phyloP scores from a whole-genome alignment of 2,888 invertebrate genomes.

The Emmelina monodactyla region DNA sequence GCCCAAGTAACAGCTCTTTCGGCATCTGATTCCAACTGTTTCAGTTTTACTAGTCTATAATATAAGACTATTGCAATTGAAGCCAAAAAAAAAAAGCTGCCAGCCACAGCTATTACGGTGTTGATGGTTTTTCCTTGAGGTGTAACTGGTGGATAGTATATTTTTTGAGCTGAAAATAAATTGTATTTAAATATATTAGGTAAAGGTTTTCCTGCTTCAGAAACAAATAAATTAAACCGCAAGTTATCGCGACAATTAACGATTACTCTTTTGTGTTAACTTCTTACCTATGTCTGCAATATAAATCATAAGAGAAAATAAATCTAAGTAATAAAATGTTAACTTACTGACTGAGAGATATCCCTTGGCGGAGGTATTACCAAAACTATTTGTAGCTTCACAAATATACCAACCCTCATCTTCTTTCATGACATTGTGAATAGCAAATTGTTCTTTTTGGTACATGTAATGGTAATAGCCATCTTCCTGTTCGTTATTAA shows the following conservation, averaged over 20 bases:
- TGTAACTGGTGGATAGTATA: conserved; percentile 33
- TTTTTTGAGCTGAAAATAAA: conserved; percentile 29
- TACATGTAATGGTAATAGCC: conserved; percentile 42
- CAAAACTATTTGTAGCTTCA: conserved; percentile 87
- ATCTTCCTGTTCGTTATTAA: no score
- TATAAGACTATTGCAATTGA: conserved; percentile 70
- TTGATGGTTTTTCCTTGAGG: conserved; percentile 63
- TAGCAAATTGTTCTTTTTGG: conserved; percentile 70
- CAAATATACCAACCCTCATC: conserved; percentile 98
- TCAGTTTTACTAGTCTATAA: conserved; percentile 80
- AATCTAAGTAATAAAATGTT: no score
- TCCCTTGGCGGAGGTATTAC: conserved; percentile 79
- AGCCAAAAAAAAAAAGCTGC: conserved; percentile 67
- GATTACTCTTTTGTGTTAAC: no score
- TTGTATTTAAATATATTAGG: no score
- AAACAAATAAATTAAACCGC: no score
- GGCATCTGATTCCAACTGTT: conserved; percentile 80
- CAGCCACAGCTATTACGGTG: conserved; percentile 66
- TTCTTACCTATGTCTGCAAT: no score
- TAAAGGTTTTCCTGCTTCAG: no score
- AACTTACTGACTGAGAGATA: conserved; percentile 84
- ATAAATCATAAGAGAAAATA: no score
- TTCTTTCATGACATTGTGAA: conserved; percentile 85
- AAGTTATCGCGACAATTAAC: no score
- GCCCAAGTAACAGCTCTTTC: conserved; percentile 85